These are phyloP conservation scores for Sogatella furcifera DNA, from an alignment of 1,140 invertebrate genomes.

Conservation along the genomic window DNA sequence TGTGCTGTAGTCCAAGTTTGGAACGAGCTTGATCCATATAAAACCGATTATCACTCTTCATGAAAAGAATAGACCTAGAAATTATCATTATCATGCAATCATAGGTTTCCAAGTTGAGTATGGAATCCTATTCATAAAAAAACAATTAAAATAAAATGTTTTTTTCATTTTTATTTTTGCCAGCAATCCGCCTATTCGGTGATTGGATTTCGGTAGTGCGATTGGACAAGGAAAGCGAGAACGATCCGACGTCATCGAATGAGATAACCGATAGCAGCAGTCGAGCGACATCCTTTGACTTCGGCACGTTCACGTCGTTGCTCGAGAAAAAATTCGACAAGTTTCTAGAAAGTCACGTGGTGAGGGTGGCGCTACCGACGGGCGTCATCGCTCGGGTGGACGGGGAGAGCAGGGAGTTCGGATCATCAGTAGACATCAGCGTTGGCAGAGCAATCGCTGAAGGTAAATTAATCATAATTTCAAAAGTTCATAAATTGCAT, in stretches of 20 bases:
- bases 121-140: too few species aligned
- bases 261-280: too few species aligned
- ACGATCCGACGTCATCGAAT: neutral
- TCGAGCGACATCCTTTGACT: neutral
- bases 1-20: too few species aligned
- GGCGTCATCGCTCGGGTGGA: constrained; percentile 15
- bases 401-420: constrained; percentile 2
- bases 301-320: neutral
- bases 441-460: constrained; percentile 14
- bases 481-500: too few species aligned
- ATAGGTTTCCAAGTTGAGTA: too few species aligned
- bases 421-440: constrained; percentile 19
- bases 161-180: too few species aligned
- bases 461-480: constrained; percentile 1
- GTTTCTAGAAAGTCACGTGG: constrained; percentile 18
- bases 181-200: neutral
- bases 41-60: too few species aligned
- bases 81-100: too few species aligned
- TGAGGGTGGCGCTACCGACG: constrained; percentile 14
- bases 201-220: neutral
- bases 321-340: constrained; percentile 17
- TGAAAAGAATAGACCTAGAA: too few species aligned
- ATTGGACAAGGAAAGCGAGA: neutral
- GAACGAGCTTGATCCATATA: too few species aligned
- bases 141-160: too few species aligned